Evolutionary conservation across 1,140 invertebrate genomes (phyloP), one percentile per base, ranked within the genome.

Genomic region (Rhagoletis zephyria): DNA sequence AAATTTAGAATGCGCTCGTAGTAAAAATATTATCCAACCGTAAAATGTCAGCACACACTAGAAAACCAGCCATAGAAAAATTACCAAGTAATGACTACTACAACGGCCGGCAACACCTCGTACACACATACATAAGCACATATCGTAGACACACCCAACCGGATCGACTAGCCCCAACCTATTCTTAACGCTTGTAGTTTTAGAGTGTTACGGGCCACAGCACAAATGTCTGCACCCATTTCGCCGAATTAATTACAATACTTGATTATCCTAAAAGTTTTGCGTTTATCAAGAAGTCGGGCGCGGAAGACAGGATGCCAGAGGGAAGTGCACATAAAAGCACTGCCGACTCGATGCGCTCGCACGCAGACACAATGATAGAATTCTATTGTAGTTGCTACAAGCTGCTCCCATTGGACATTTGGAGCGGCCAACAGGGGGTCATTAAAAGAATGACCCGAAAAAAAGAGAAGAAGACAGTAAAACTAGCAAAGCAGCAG

Each of bases 231-330:
- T 88, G 85, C 86, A 87, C 86, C 74, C 59, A 87, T 85, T 85
- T 60, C 60, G 51, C 51, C 64, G 87, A 88, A 88, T 88, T 88
- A 88, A 88, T 88, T 88, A 85, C 88, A 88, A 86, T 88, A 88
- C 86, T 88, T 88, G 88, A 88, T 88, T 88, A 88, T 87, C 65
- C 87, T 86, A 85, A 88, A 88, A 88, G 77, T 88, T 88, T 87
- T 87, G 74, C 70, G 88, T 88, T 87, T 85, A 88, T 87, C 70
- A 85, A 85, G 85, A 64, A 88, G 87, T 74, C 70, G 61, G 61
- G 9, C 16, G 30, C 4, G 61, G 61, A 63, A 63, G 7, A 4
- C 5, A 63, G 61, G 3, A 63, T 4, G 16, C 7, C 16, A 6
- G 10, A 60, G 16, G 60, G 61, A 85, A 86, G 59, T 42, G 81